Base-by-base conservation (phyloP, 2,797 vertebrate genomes). In the Bufotes viridis region DNA sequence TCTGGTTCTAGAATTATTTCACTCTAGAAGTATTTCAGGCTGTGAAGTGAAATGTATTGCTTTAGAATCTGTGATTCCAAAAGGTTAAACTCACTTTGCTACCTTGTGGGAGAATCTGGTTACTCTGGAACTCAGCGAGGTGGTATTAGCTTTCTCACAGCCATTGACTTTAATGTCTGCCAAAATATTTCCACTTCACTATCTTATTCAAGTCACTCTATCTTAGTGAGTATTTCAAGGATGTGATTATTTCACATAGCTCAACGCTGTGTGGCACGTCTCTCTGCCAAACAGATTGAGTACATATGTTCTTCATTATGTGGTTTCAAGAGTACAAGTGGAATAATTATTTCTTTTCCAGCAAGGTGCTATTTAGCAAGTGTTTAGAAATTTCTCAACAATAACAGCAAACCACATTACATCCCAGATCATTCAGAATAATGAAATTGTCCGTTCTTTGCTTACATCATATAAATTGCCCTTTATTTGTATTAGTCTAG, bases 81-180 rank as follows among this genome's bases (percentile, higher is more conserved):
- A 78, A 86, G 84, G 84, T 78, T 86, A 69, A 80, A 80, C 24
- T 80, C 61, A 79, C 76, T 86, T 86, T 65, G 76, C 63, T 58
- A n/a, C 76, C 76, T 69, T 79, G 61, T 86, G 85, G 76, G 75
- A 86, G 74, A 69, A 86, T 80, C 76, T 20, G 29, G 78, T 72
- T 87, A 81, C 84, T 20, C 61, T 86, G 63, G 61, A 70, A 80
- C 55, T 80, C 51, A 57, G 58, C 26, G 65, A 80, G 76, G 22
- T 72, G 29, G 92, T 82, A 91, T 89, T 91, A 90, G 88, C 58
- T 76, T 63, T 85, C 72, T 78, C 72, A 78, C 72, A 85, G 83
- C 60, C 75, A 85, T 78, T 67, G 74, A 85, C 58, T 78, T 65
- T 85, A 63, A 14, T 67, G 60, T 78, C 49, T 79, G 85, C 76